Base-by-base conservation (phyloP, 2,113 vertebrate genomes). In the Vireo altiloquus region DNA sequence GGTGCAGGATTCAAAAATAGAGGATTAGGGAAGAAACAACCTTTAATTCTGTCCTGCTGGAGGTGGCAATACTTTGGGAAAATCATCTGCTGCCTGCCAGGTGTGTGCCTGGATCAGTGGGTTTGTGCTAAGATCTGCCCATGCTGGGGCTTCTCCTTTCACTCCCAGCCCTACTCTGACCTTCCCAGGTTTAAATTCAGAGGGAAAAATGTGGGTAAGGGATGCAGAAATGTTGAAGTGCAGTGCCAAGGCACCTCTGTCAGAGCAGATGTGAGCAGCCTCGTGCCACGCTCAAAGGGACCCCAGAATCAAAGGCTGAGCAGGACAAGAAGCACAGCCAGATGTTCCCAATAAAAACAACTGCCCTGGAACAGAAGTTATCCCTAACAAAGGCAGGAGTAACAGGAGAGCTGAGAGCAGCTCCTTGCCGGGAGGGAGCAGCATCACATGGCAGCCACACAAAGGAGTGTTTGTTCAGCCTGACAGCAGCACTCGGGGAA, bases 31-130 rank as follows among this genome's bases (percentile, higher is more conserved):
- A 52, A 60, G 72, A 21, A 80, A 37, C 1, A 31, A 27, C 8
- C 15, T 65, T 11, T 2, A 39, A 7, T 47, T 74, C 24, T 25
- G 25, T 35, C 33, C 50, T 10, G 1, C 23, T 28, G 30, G 40
- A 69, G 75, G 37, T 47, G 37, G 54, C 8, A 28, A 12, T 15
- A 11, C 30, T 23, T 53, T 20, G 35, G 47, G 64, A 47, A 72
- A 80, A 47, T 0, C 5, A 4, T 18, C 24, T 21, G 20, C 27
- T 56, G 24, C 39, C 33, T 28, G 11, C 42, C 84, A 81, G 25
- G 11, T 3, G 12, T 0, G 7, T 8, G 15, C 15, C 13, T 33
- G 27, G 10, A 31, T 6, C 53, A 2, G 0, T 1, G 30, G 1
- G 35, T 33, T 4, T 20, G 30, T 0, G 3, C 35, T 7, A 7